Percentiles rank a stretch among this genome's conserved stretches.
phyloP scores from a whole-genome alignment of 1,140 invertebrate genomes.

The Ruditapes philippinarum region DNA sequence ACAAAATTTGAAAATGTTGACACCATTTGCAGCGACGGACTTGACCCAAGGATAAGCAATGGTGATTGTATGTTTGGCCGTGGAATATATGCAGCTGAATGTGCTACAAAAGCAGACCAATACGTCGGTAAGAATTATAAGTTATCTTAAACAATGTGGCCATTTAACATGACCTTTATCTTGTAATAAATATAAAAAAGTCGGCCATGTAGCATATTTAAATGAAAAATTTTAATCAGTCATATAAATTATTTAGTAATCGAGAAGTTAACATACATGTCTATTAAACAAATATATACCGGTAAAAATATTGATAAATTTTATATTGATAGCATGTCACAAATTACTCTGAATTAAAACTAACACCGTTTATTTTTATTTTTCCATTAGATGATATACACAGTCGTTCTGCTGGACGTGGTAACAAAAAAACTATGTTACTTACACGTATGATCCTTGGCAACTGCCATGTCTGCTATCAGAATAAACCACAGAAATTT shows the following conservation, averaged over 20 bases:
- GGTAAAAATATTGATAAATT: too few relatives aligned
- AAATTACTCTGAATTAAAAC: too few relatives aligned
- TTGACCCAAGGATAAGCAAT: constrained; percentile 3
- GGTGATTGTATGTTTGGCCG: constrained; percentile 39
- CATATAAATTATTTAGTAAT: too few relatives aligned
- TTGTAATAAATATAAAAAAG: too few relatives aligned
- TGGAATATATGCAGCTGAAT: constrained; percentile 58
- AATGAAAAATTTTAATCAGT: too few relatives aligned
- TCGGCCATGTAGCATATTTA: too few relatives aligned
- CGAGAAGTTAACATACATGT: too few relatives aligned
- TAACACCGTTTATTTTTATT: background rate
- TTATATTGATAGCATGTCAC: too few relatives aligned
- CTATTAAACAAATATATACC: too few relatives aligned
- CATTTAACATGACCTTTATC: too few relatives aligned
- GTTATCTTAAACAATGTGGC: too few relatives aligned
- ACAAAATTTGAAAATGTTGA: constrained; percentile 27
- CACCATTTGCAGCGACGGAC: constrained; percentile 29
- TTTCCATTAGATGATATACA: constrained; percentile 44
- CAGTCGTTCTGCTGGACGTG: constrained; percentile 27
- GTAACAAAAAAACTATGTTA: constrained; percentile 69
- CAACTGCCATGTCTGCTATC: constrained; percentile 55
- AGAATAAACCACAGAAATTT: constrained; percentile 41
- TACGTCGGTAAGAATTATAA: constrained; percentile 48
- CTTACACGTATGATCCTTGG: constrained; percentile 68
- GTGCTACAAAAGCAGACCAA: constrained; percentile 57